These are phyloP conservation scores for Bettongia penicillata DNA, from an alignment of 2,113 vertebrate species.

Conservation along the genomic window DNA sequence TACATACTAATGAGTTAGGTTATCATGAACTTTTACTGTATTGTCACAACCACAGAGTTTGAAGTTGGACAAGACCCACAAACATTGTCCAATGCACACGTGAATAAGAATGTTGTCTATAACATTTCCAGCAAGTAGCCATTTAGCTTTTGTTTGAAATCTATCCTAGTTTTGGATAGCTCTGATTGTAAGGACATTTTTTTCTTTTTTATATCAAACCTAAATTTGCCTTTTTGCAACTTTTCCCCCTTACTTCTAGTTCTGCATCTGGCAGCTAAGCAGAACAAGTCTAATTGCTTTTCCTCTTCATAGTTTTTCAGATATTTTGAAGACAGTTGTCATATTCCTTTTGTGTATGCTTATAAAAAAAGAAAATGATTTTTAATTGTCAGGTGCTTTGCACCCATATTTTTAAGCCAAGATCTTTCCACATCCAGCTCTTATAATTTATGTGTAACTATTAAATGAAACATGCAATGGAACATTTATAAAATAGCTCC, in stretches of 20 bases:
- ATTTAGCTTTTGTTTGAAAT: too few relatives aligned
- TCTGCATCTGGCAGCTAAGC: not conserved
- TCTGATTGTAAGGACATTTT: too few relatives aligned
- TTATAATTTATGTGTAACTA: too few relatives aligned
- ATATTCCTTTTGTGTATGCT: not conserved
- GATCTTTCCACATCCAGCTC: too few relatives aligned
- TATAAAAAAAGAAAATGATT: not conserved
- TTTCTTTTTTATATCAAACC: not conserved
- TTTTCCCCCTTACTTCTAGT: not conserved
- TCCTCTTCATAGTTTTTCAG: not conserved
- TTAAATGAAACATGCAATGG: too few relatives aligned
- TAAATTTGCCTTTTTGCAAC: not conserved
- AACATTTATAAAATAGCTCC: too few relatives aligned
- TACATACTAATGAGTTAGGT: rapidly evolving
- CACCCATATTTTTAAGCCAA: not conserved
- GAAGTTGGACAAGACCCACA: too few relatives aligned
- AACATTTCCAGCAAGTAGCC: too few relatives aligned
- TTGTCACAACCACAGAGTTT: too few relatives aligned
- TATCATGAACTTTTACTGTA: rapidly evolving
- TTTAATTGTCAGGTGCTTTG: not conserved
- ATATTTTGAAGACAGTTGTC: not conserved
- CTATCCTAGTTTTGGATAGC: too few relatives aligned
- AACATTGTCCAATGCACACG: too few relatives aligned
- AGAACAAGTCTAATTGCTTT: not conserved
- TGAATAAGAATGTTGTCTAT: too few relatives aligned